These are phyloP conservation scores for Lophius americanus DNA, from an alignment of 2,797 vertebrate species.

Conservation along the genomic window DNA sequence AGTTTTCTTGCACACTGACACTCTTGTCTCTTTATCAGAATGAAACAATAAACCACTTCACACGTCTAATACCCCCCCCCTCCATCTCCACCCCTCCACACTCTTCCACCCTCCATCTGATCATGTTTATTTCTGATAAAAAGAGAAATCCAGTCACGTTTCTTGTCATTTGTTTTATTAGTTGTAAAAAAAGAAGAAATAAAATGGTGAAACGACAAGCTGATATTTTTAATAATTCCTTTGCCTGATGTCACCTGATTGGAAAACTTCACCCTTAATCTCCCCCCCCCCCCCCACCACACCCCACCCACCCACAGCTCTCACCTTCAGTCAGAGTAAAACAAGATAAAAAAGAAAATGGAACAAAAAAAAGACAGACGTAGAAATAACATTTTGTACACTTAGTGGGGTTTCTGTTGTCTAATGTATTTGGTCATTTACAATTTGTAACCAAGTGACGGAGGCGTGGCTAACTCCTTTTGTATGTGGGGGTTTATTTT, in stretches of 20 bases:
- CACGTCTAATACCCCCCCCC: slow-evolving; percentile 68
- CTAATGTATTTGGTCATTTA: slow-evolving; percentile 83
- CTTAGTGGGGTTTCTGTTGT: slow-evolving; percentile 89
- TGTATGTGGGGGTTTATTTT: slow-evolving; percentile 91
- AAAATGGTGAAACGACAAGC: slow-evolving; percentile 77
- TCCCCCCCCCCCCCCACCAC: slow-evolving; percentile 2
- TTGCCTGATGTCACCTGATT: slow-evolving; percentile 68
- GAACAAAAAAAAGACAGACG: slow-evolving; percentile 73
- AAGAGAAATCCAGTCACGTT: slow-evolving; percentile 88
- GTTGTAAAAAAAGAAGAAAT: slow-evolving; percentile 59
- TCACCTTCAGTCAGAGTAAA: slow-evolving; percentile 69
- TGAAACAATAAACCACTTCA: slow-evolving; percentile 74
- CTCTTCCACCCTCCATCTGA: slow-evolving; percentile 84
- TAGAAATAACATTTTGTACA: slow-evolving; percentile 91
- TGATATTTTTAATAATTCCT: slow-evolving; percentile 83
- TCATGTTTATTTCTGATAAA: slow-evolving; percentile 89
- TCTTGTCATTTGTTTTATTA: slow-evolving; percentile 86
- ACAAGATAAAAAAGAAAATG: slow-evolving; percentile 53
- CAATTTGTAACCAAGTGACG: slow-evolving; percentile 84
- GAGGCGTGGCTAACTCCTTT: slow-evolving; percentile 83
- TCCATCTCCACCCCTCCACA: slow-evolving; percentile 72
- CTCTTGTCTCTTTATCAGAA: slow-evolving; percentile 79
- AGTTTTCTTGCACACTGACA: slow-evolving; percentile 79
- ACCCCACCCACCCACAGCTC: slow-evolving; percentile 37
- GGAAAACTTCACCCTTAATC: slow-evolving; percentile 33